Percentiles rank a stretch among this genome's conserved stretches.
phyloP scores from a whole-genome alignment of 2,888 invertebrate species.

The Tridacna gigas region DNA sequence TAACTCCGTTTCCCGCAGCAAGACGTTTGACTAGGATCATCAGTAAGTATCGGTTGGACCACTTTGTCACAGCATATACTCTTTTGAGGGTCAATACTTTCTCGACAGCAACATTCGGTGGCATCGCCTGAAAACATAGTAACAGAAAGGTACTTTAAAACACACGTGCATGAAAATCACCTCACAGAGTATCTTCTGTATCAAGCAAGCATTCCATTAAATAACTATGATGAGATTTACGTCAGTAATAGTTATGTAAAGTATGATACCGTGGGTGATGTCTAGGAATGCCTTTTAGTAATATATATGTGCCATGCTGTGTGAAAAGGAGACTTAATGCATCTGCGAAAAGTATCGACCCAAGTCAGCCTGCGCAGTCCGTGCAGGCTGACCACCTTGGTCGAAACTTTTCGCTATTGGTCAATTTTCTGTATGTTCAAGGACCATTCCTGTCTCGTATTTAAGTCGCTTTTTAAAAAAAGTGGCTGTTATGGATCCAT shows the following conservation, averaged over 20 bases:
- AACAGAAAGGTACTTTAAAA: neutral
- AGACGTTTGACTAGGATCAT: constrained; percentile 24
- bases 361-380: neutral
- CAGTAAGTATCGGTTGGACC: constrained; percentile 37
- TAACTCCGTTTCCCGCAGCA: constrained; percentile 43
- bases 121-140: constrained; percentile 8
- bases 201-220: too few relatives aligned
- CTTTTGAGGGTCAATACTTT: constrained; percentile 43
- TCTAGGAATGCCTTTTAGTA: too few relatives aligned
- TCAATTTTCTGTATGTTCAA: neutral
- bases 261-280: too few relatives aligned
- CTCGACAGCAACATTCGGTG: constrained; percentile 42
- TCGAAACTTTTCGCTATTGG: neutral
- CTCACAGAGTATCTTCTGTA: too few relatives aligned
- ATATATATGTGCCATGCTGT: neutral
- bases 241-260: too few relatives aligned
- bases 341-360: too few relatives aligned
- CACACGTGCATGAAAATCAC: too few relatives aligned
- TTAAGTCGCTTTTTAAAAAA: too few relatives aligned
- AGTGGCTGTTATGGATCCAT: too few relatives aligned
- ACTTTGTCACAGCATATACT: constrained; percentile 48
- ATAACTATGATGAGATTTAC: too few relatives aligned
- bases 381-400: neutral
- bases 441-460: neutral
- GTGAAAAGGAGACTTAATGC: neutral